Conservation (phyloP, 1,140 invertebrate species). For the Procambarus clarkii region DNA sequence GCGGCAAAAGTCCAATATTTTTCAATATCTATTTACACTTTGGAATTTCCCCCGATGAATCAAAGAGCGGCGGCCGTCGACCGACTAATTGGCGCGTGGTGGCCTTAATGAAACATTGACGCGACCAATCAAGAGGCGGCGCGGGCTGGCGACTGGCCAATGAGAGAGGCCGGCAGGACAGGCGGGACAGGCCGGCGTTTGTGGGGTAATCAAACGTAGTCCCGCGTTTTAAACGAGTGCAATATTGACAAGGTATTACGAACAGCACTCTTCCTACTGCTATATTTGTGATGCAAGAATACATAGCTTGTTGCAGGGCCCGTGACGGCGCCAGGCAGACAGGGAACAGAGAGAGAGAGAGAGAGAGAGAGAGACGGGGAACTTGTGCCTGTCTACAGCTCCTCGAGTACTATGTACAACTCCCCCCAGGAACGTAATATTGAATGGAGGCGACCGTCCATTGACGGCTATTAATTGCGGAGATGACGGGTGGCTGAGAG, state of each 20-base stretch:
- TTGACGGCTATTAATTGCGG: too few relatives aligned
- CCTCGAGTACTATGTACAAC: too few relatives aligned
- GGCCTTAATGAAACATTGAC: slow-evolving; percentile 6
- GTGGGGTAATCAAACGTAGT: background rate
- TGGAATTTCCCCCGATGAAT: background rate
- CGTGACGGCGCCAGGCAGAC: too few relatives aligned
- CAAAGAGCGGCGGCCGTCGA: background rate
- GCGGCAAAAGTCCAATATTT: background rate
- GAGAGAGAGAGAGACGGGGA: too few relatives aligned
- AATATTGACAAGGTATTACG: background rate
- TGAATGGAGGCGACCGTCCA: too few relatives aligned
- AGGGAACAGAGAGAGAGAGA: too few relatives aligned
- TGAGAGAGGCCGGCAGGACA: background rate
- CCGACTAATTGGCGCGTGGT: background rate
- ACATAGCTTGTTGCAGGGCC: too few relatives aligned
- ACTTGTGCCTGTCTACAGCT: too few relatives aligned
- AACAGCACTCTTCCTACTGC: background rate
- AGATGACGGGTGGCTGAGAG: too few relatives aligned
- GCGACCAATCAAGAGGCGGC: background rate
- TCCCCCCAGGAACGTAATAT: too few relatives aligned
- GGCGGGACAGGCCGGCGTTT: background rate
- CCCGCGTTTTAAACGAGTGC: background rate
- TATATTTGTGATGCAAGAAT: too few relatives aligned
- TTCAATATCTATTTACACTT: background rate
- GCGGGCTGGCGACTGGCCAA: background rate